These are phyloP conservation scores for Peromyscus leucopus DNA, from an alignment of 2,113 vertebrate species.

Conservation along the genomic window DNA sequence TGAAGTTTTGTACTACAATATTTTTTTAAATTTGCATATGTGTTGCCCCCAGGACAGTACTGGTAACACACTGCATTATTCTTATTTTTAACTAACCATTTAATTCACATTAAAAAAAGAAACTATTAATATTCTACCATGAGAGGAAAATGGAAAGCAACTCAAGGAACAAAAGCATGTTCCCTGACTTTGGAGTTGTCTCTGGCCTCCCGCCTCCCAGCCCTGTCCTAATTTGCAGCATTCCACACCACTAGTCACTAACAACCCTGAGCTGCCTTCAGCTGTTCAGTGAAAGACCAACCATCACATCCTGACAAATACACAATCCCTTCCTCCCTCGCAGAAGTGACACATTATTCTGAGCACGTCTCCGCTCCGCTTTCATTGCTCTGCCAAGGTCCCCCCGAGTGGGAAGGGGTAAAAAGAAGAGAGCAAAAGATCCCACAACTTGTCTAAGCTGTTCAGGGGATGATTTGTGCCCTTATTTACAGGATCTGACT, in stretches of 20 bases:
- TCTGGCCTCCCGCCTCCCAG: slow-evolving; percentile 64
- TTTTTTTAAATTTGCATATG: neutral
- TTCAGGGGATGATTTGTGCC: slow-evolving; percentile 87
- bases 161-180: neutral
- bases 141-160: neutral
- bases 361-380: slow-evolving; percentile 88
- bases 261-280: slow-evolving; percentile 74
- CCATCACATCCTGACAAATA: slow-evolving; percentile 81
- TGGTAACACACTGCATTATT: neutral
- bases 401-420: slow-evolving; percentile 76
- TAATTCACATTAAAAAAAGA: neutral
- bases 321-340: slow-evolving; percentile 81
- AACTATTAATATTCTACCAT: neutral
- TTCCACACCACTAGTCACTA: slow-evolving; percentile 84
- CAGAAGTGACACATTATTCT: slow-evolving; percentile 86
- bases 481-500: slow-evolving; percentile 87
- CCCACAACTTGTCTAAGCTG: slow-evolving; percentile 81
- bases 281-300: slow-evolving; percentile 77
- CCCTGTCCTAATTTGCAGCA: slow-evolving; percentile 63
- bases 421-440: slow-evolving; percentile 70
- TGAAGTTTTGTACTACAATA: neutral
- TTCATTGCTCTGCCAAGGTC: slow-evolving; percentile 88
- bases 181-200: neutral
- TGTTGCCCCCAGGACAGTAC: neutral
- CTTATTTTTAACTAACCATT: neutral